phyloP scores from a whole-genome alignment of 1,140 invertebrate species.

The Solenopsis invicta region DNA sequence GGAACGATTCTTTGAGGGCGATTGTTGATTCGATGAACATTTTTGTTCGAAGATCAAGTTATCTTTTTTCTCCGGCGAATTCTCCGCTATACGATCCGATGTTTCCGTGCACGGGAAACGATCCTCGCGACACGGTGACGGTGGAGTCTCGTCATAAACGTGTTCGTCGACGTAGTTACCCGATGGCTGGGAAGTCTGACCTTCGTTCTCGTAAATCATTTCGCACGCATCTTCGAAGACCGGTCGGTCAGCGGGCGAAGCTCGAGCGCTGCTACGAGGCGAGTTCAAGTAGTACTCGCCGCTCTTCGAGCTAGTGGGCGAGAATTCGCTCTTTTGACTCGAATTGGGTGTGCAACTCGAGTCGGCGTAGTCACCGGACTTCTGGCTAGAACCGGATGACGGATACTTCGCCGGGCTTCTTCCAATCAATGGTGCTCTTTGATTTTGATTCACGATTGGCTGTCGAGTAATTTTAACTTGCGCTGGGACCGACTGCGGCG shows the following conservation, averaged over 20 bases:
- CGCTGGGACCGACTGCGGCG: slow-evolving; percentile 74
- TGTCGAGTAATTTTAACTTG: slow-evolving; percentile 78
- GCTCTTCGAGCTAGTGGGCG: slow-evolving; percentile 84
- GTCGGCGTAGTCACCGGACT: slow-evolving; percentile 83
- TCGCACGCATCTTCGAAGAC: slow-evolving; percentile 55
- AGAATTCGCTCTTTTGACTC: slow-evolving; percentile 85
- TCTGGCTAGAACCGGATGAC: slow-evolving; percentile 82
- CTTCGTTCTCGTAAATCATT: slow-evolving; percentile 68
- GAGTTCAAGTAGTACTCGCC: slow-evolving; percentile 84
- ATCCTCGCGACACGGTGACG: slow-evolving; percentile 15
- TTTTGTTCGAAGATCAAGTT: background rate
- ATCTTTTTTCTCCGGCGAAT: slow-evolving; percentile 3
- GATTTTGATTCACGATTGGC: slow-evolving; percentile 73
- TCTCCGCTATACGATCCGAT: slow-evolving; percentile 2
- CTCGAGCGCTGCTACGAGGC: slow-evolving; percentile 77
- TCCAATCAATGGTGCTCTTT: slow-evolving; percentile 65
- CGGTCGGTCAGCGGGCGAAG: slow-evolving; percentile 67
- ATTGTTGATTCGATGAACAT: slow-evolving; percentile 5
- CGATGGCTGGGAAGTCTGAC: slow-evolving; percentile 32
- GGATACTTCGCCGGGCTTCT: slow-evolving; percentile 81
- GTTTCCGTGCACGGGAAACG: background rate
- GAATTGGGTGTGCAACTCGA: slow-evolving; percentile 84
- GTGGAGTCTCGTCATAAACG: slow-evolving; percentile 80
- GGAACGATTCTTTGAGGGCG: background rate
- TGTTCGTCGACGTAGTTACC: slow-evolving; percentile 69